phyloP scores from a whole-genome alignment of 2,113 vertebrate genomes.

The Azemiops feae region DNA sequence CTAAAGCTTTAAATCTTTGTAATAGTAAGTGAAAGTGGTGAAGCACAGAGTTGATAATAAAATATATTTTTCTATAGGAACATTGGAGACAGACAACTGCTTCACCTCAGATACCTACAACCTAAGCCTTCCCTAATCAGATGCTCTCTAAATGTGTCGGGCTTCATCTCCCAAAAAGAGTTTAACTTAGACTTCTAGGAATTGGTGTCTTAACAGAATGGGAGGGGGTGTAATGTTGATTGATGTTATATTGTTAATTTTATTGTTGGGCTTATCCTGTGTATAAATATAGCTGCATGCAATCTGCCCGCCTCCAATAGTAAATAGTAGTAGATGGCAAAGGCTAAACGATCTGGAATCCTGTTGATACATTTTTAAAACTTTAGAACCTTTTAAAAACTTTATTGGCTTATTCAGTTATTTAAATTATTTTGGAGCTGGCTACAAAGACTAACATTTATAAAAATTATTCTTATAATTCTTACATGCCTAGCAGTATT shows the following conservation, averaged over 20 bases:
- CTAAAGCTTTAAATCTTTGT: neutral
- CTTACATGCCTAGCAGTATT: neutral
- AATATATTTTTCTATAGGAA: neutral
- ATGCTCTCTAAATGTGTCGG: neutral
- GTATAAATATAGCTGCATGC: neutral
- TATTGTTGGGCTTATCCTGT: neutral
- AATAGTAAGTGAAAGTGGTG: neutral
- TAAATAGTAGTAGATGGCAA: neutral
- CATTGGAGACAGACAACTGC: neutral
- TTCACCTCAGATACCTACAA: accelerated
- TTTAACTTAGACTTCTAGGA: neutral
- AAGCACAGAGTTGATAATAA: neutral
- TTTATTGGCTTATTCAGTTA: too few species aligned
- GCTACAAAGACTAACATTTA: neutral
- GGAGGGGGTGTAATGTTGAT: neutral
- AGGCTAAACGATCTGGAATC: neutral
- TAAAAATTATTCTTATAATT: neutral
- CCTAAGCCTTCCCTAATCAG: accelerated
- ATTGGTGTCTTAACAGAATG: neutral
- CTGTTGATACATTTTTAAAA: neutral
- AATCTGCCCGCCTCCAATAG: neutral
- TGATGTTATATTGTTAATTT: neutral
- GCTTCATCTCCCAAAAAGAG: neutral
- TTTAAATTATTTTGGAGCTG: neutral
- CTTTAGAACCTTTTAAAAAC: neutral